Conservation (phyloP, 1,140 invertebrate species). For the Eurosta solidaginis region DNA sequence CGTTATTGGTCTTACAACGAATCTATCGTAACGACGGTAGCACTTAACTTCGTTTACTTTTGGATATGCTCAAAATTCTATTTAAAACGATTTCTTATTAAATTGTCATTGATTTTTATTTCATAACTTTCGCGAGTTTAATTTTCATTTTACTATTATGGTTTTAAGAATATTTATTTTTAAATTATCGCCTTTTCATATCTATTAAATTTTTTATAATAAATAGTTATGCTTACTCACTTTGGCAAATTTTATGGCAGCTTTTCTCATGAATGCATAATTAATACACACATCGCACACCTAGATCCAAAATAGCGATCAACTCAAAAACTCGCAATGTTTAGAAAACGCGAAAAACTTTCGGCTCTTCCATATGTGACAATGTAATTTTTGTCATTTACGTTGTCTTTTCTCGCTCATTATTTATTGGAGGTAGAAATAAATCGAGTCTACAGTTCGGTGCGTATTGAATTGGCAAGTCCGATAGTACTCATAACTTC, state of each 20-base stretch:
- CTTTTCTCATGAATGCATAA: neutral
- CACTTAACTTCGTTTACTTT: neutral
- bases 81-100: neutral
- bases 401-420: too few relatives aligned
- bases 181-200: neutral
- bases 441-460: too few relatives aligned
- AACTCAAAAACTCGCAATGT: too few relatives aligned
- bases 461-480: too few relatives aligned
- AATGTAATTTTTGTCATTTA: too few relatives aligned
- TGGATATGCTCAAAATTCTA: neutral
- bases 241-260: neutral
- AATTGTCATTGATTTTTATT: too few relatives aligned
- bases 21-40: conserved; percentile 38
- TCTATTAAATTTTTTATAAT: neutral
- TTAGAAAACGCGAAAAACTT: too few relatives aligned
- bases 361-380: too few relatives aligned
- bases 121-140: neutral
- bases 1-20: conserved; percentile 61
- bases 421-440: too few relatives aligned
- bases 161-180: neutral
- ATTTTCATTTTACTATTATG: neutral
- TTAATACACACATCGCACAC: too few relatives aligned
- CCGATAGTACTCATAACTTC: too few relatives aligned
- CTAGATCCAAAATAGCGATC: too few relatives aligned
- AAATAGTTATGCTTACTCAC: neutral